Base-by-base conservation (phyloP, 1,140 invertebrate species). In the Doryteuthis pealeii region DNA sequence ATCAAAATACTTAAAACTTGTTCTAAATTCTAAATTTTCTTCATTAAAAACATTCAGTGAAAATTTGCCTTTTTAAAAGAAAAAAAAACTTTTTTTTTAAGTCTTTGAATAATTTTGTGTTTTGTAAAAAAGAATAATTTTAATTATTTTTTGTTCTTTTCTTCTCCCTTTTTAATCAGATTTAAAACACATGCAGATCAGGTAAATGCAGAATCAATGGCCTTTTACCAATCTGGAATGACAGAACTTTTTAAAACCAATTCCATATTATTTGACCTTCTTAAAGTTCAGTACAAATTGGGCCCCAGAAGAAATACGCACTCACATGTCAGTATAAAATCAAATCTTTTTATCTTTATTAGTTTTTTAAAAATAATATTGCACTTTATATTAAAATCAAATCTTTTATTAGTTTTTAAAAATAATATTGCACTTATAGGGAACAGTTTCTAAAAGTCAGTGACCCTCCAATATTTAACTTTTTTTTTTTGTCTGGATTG, bases 141-240 rank as follows among this genome's bases (percentile, higher is more conserved):
- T 65, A 15, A 31, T 65, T n/a, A 18, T 32, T n/a, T 28, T 32
- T 31, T 72, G 15, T 31, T 43, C 18, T 40, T 40, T 5, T 30
- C 3, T 45, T 72, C 26, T 69, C 43, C 70, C 70, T 43, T 72
- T 28, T 71, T 72, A 49, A 78, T 10, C 70, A 90, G 90, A 70
- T 91, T 90, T 77, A 88, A 91, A 72, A 91, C 92, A 79, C 89
- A 92, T 89, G 90, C 91, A 77, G 85, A 92, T 15, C 81, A 91
- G 66, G 84, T 87, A 1, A 89, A 92, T 84, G 87, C 90, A n/a
- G 91, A 92, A 83, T 89, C 90, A 2, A 89, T 91, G 75, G 92
- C 91, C 4, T 92, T 92, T 80, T 90, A 90, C 77, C 85, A 88
- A 68, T 88, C 87, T 32, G 89, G 89, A 14, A 40, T 81, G 18